These are phyloP conservation scores for Brenthis ino DNA, from an alignment of 2,888 invertebrate species.

Conservation along the genomic window DNA sequence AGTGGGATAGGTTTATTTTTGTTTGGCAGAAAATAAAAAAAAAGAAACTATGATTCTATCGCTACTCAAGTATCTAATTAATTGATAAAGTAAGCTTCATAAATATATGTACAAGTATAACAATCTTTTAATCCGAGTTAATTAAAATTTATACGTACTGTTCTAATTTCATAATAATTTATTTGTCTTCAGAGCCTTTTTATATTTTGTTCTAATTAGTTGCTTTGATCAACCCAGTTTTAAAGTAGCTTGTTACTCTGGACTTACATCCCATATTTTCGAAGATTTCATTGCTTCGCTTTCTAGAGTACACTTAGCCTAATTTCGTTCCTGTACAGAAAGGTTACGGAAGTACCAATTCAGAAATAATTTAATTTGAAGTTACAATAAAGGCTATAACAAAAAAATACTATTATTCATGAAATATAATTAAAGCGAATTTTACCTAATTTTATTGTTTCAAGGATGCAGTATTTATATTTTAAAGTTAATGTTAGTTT, in stretches of 20 bases:
- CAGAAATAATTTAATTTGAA: not conserved
- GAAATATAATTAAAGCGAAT: not conserved
- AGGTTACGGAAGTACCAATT: not conserved
- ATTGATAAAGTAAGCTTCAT: too few relatives aligned
- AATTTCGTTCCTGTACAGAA: not conserved
- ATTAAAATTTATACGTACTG: not conserved
- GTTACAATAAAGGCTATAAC: not conserved
- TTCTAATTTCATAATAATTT: not conserved
- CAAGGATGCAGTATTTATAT: too few relatives aligned
- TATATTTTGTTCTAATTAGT: slow-evolving; percentile 12
- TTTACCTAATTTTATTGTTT: too few relatives aligned
- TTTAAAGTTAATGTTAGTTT: too few relatives aligned
- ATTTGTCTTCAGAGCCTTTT: not conserved
- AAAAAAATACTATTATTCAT: not conserved
- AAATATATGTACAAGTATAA: too few relatives aligned
- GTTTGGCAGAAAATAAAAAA: too few relatives aligned
- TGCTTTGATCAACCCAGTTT: slow-evolving; percentile 6
- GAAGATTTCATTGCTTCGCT: slow-evolving; percentile 10
- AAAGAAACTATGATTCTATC: too few relatives aligned
- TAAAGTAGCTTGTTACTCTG: slow-evolving; percentile 7
- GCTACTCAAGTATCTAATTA: too few relatives aligned
- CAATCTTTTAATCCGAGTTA: not conserved
- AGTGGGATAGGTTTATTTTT: too few relatives aligned
- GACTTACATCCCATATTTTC: slow-evolving; percentile 8
- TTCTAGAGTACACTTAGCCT: slow-evolving; percentile 9